phyloP scores from a whole-genome alignment of 2,888 invertebrate genomes.

The Bursaphelenchus okinawaensis region DNA sequence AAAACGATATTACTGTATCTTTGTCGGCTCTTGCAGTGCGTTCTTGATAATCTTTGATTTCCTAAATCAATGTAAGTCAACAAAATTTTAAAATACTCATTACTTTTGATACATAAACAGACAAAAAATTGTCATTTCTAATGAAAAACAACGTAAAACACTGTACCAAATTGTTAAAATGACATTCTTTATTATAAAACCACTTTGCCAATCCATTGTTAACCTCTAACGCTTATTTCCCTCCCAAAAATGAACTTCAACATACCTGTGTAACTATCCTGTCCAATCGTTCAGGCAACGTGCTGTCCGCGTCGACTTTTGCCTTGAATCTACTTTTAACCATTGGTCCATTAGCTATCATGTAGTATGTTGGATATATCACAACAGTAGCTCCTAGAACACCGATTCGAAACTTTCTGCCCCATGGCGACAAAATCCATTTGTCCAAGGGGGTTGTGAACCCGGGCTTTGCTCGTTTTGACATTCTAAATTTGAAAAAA shows the following conservation, averaged over 20 bases:
- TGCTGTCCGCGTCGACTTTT: slow-evolving; percentile 17
- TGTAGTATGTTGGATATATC: slow-evolving; percentile 38
- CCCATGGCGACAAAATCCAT: slow-evolving; percentile 34
- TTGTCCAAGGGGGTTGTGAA: slow-evolving; percentile 3
- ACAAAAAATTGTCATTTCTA: too few relatives aligned
- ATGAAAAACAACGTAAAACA: too few relatives aligned
- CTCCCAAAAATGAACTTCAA: too few relatives aligned
- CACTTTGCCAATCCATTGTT: too few relatives aligned
- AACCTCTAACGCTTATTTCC: too few relatives aligned
- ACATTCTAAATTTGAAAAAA: not conserved
- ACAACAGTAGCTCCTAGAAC: slow-evolving; percentile 43
- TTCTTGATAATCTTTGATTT: slow-evolving; percentile 39
- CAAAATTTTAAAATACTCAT: too few relatives aligned
- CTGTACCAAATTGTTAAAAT: too few relatives aligned
- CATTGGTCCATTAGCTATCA: slow-evolving; percentile 44
- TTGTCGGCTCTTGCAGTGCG: slow-evolving; percentile 33
- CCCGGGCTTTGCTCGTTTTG: not conserved
- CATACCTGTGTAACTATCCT: slow-evolving; percentile 20
- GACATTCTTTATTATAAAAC: not conserved
- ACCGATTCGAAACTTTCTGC: slow-evolving; percentile 38
- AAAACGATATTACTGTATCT: slow-evolving; percentile 36
- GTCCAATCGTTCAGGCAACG: slow-evolving; percentile 16
- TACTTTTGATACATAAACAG: too few relatives aligned
- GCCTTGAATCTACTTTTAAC: slow-evolving; percentile 37
- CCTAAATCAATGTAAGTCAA: too few relatives aligned